phyloP scores from a whole-genome alignment of 2,888 invertebrate species.

The Drosophila pullipes region DNA sequence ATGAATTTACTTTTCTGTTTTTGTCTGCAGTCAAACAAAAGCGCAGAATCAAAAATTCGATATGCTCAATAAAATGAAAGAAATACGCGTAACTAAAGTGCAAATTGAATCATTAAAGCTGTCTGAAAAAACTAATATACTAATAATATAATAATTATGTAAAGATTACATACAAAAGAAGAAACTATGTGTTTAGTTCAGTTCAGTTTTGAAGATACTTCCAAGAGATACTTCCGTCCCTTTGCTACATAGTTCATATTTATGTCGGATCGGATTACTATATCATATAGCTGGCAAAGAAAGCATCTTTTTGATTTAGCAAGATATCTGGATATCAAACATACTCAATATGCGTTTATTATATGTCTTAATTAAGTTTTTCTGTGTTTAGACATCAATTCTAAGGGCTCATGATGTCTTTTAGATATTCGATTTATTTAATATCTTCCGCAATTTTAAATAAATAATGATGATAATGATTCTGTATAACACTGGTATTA shows the following conservation, averaged over 20 bases:
- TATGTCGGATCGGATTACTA: neutral
- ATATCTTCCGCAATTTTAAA: too few relatives aligned
- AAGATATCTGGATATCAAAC: neutral
- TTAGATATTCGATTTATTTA: neutral
- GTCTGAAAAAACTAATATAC: neutral
- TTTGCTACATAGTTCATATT: neutral
- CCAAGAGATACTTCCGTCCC: too few relatives aligned
- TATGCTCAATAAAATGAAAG: neutral
- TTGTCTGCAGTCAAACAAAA: conserved; percentile 12
- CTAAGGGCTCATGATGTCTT: neutral
- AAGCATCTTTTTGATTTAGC: neutral
- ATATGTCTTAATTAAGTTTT: neutral
- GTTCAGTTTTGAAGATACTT: too few relatives aligned
- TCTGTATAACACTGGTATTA: neutral
- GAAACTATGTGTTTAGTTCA: neutral
- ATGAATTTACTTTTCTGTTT: conserved; percentile 9
- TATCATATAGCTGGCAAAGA: neutral
- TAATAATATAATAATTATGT: neutral
- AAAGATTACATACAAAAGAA: too few relatives aligned
- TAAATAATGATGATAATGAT: too few relatives aligned
- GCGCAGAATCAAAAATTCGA: conserved; percentile 21
- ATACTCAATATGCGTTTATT: neutral
- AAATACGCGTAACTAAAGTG: neutral
- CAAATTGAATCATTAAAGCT: neutral
- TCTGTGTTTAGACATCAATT: neutral